These are phyloP conservation scores for Pycnonotus jocosus DNA, from an alignment of 2,113 vertebrate species.

Conservation along the genomic window DNA sequence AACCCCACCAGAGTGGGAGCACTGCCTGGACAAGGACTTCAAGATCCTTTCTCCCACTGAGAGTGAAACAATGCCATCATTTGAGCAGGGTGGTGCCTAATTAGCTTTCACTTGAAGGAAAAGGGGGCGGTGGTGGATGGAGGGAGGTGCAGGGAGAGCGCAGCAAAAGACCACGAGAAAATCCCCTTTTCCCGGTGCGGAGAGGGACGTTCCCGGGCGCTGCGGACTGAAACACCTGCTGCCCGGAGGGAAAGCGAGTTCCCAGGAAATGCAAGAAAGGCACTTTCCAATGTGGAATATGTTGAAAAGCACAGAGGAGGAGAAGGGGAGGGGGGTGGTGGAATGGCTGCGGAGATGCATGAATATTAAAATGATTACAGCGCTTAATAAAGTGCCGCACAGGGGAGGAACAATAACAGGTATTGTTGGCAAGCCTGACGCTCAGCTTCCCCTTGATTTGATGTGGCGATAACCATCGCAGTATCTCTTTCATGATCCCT, in stretches of 20 bases:
- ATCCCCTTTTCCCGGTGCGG: neutral
- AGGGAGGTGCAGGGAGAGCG: neutral
- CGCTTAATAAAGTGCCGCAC: constrained; percentile 47
- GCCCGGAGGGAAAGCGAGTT: constrained; percentile 22
- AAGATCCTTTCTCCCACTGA: neutral
- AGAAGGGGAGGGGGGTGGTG: neutral
- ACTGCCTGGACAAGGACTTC: neutral
- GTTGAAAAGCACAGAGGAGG: constrained; percentile 42
- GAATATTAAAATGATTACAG: constrained; percentile 67
- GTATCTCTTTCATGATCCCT: constrained; percentile 61
- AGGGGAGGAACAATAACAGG: constrained; percentile 68
- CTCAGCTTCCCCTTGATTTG: constrained; percentile 44
- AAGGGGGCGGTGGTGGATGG: neutral
- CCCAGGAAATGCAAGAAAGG: constrained; percentile 65
- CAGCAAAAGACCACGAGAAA: constrained; percentile 1
- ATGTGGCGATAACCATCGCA: constrained; percentile 64
- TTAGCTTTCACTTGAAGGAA: neutral
- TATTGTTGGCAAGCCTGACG: constrained; percentile 61
- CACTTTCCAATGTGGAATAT: constrained; percentile 52
- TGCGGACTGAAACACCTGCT: constrained; percentile 34
- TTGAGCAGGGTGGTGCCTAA: neutral
- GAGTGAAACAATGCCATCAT: neutral
- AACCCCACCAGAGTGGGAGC: neutral
- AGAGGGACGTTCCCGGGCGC: neutral
- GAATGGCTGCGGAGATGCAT: constrained; percentile 37